Conservation (phyloP, 2,888 invertebrate species). For the Leptopilina myrica region DNA sequence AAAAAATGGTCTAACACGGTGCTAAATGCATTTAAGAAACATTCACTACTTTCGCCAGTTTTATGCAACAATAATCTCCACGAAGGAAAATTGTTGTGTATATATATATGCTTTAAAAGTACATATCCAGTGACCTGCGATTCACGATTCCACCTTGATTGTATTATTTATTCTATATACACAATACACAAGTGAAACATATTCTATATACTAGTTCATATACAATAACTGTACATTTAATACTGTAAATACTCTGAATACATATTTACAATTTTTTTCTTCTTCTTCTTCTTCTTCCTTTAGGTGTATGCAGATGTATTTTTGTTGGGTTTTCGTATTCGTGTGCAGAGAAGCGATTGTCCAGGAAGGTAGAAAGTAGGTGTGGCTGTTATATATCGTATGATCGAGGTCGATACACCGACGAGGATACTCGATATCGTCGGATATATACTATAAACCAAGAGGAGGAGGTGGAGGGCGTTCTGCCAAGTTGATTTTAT, state of each 20-base stretch:
- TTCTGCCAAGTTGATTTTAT: conserved; percentile 46
- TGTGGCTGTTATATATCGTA: conserved; percentile 64
- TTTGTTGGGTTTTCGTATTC: conserved; percentile 5
- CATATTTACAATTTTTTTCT: conserved; percentile 1
- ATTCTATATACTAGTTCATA: neutral
- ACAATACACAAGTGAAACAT: neutral
- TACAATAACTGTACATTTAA: conserved; percentile 3
- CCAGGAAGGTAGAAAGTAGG: conserved; percentile 69
- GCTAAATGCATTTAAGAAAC: conserved; percentile 11
- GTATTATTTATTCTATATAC: neutral
- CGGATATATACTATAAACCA: conserved; percentile 19
- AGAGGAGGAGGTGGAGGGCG: conserved; percentile 42
- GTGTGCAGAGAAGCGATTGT: conserved; percentile 50
- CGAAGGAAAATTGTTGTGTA: neutral
- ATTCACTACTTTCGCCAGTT: conserved; percentile 23
- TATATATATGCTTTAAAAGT: neutral
- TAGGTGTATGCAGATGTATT: conserved; percentile 8
- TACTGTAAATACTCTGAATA: conserved; percentile 15
- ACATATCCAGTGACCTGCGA: conserved; percentile 25
- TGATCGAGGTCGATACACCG: conserved; percentile 61
- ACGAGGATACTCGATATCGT: conserved; percentile 56
- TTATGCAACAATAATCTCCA: conserved; percentile 13
- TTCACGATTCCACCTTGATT: conserved; percentile 13
- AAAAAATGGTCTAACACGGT: neutral
- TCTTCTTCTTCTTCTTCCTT: neutral